Conservation (phyloP, 2,888 invertebrate genomes). For the Scrobipalpa costella region DNA sequence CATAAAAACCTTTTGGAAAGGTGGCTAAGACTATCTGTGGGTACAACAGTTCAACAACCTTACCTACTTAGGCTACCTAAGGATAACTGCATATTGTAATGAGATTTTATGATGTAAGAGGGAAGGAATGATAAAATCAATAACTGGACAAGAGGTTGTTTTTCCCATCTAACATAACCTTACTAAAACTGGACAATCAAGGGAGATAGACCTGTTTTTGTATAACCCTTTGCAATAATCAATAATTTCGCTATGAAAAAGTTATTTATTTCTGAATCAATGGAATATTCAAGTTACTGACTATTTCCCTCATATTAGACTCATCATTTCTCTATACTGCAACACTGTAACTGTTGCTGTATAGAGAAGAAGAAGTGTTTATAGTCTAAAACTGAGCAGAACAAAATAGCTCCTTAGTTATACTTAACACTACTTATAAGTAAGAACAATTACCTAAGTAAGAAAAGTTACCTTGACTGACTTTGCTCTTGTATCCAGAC, state of each 20-base stretch:
- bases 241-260: no score
- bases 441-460: neutral
- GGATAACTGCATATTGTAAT: neutral
- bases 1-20: neutral
- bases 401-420: no score
- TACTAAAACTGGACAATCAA: neutral
- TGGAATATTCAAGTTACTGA: no score
- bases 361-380: no score
- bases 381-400: no score
- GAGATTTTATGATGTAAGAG: constrained; percentile 16
- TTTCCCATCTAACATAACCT: neutral
- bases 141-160: constrained; percentile 1
- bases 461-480: neutral
- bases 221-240: no score
- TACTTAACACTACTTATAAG: neutral
- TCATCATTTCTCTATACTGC: no score
- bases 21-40: neutral
- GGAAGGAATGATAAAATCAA: constrained; percentile 22
- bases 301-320: no score
- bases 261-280: no score
- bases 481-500: constrained; percentile 1
- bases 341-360: no score
- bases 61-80: neutral
- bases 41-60: constrained; percentile 20
- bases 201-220: neutral